These are phyloP conservation scores for Falco biarmicus DNA, from an alignment of 2,797 vertebrate genomes.

Conservation along the genomic window DNA sequence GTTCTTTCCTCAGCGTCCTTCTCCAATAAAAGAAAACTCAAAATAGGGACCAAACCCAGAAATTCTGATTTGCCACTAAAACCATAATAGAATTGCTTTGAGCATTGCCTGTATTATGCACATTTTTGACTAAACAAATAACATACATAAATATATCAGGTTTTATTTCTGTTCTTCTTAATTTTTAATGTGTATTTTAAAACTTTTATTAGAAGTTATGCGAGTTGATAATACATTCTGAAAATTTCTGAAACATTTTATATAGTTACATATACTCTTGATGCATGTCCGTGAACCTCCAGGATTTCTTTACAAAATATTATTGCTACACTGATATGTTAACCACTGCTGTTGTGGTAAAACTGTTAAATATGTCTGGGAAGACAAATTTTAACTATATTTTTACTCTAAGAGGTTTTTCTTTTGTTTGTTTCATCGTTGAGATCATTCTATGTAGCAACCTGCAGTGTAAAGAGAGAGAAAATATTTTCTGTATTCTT, in stretches of 20 bases:
- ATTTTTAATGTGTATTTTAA: neutral
- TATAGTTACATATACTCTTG: neutral
- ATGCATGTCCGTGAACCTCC: neutral
- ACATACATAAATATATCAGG: rapidly evolving
- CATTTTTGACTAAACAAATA: neutral
- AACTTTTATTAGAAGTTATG: neutral
- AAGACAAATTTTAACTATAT: neutral
- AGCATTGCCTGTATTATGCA: neutral
- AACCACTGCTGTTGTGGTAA: neutral
- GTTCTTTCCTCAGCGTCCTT: neutral
- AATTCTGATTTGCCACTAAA: neutral
- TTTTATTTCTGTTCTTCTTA: neutral
- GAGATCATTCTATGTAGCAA: neutral
- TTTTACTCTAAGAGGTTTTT: neutral
- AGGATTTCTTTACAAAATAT: neutral
- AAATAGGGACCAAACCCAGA: neutral
- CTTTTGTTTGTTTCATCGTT: neutral
- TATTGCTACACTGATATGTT: neutral
- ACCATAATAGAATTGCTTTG: neutral
- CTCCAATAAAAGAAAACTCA: neutral
- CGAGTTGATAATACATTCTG: neutral
- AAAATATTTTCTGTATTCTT: neutral
- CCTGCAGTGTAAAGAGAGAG: neutral
- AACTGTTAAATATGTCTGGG: neutral
- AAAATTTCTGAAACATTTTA: neutral